Evolutionary conservation across 2,888 invertebrate species (phyloP), one percentile per base, ranked within the genome.

Genomic region (Euzophera pinguis): DNA sequence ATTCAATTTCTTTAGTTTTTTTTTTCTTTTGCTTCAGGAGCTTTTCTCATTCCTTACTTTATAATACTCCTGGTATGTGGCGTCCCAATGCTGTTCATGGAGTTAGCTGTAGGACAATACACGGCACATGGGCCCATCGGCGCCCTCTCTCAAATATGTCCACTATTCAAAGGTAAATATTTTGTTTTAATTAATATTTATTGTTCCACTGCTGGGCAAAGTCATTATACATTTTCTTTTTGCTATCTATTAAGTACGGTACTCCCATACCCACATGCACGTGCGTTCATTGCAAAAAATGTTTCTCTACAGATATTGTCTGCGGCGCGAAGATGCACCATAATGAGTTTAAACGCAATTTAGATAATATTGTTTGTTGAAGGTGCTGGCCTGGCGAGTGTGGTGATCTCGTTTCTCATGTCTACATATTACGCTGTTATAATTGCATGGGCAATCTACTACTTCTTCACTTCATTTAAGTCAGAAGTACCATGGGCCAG

Each of bases 361-460:
- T n/a, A n/a, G n/a, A 7, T 43, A 7, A 34, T n/a, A 4, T 34
- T n/a, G 5, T 32, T 12, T 47, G 35, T 48, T 48, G 22, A 16
- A 98, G 98, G 98, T 71, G 96, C 97, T 63, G 98, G 98, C 55
- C 91, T 98, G 66, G 97, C 97, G 56, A 97, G 97, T 79, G 97
- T 98, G 60, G 94, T 98, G 78, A 96, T 98, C 81, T 98, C 98
- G 63, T 97, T 98, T 89, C 91, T 98, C 75, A 95, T 98, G 94
- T 97, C 97, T 64, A 97, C 98, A 50, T 98, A 98, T 85, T 98
- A 98, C 85, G 97, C 97, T 82, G 97, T 98, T 64, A 96, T 98
- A 81, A 97, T 98, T 83, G 96, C 97, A 57, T 98, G 98, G 93
- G 95, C 97, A 51, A 95, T 98, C 70, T 98, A 96, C 83, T 98